Base-by-base conservation (phyloP, 1,140 invertebrate species). In the fruit fly (Drosophila melanogaster) region DNA sequence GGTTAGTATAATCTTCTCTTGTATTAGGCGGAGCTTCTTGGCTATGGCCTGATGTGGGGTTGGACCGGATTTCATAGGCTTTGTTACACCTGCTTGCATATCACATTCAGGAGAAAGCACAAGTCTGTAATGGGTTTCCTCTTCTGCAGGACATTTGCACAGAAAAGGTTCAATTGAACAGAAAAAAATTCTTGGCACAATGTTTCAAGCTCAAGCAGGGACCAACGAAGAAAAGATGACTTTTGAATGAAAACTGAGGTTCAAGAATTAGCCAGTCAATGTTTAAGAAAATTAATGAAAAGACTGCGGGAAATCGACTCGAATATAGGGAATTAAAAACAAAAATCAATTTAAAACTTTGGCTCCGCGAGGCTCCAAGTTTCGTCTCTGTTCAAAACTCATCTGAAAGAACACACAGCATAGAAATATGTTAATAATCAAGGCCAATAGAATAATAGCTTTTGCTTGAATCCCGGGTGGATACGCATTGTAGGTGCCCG, bases 381-480 rank as follows among this genome's bases (percentile, higher is more conserved):
- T 77, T 69, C 49, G 54, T 33, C 54, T 54, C 54, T 38, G 38
- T 10, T 33, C 58, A 26, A 71, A 51, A 65, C 65, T 55, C 40
- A 80, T 80, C 77, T 79, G 77, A 80, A 79, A 79, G 24, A 30
- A 79, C 54, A 79, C 58, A 75, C 49, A 53, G 44, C 78, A 81
- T 43, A 43, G 40, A 81, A 71, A 81, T 81, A 55, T 19, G 53
- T 81, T 81, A 81, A 73, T 66, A 60, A 22, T 61, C 30, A 30
- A 8, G 22, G 15, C 22, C 55, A 70, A 26, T 33, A 17, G 8
- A 19, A 26, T 10, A 41, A 17, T 5, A n/a, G 38, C 30, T 44
- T 49, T 33, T 26, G 8, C 22, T 22, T 24, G 19, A 10, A 35
- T 4, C 26, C 24, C 43, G 8, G 37, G 10, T n/a, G 24, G 12